Percentiles rank a stretch among this genome's conserved stretches.
These are phyloP conservation scores for Urocyon cinereoargenteus DNA, from an alignment of 2,797 vertebrate genomes.

Conservation along the genomic window DNA sequence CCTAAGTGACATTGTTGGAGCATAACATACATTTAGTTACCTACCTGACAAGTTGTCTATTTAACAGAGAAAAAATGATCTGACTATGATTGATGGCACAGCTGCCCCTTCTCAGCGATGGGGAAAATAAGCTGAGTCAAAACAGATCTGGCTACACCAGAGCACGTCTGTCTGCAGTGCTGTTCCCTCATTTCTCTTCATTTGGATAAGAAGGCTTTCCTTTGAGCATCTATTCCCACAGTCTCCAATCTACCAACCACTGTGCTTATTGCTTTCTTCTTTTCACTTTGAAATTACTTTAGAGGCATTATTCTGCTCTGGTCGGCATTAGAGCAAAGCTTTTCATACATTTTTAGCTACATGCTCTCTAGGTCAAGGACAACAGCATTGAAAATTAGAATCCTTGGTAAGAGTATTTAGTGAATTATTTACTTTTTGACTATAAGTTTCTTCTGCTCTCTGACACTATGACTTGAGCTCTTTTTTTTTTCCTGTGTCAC, in stretches of 20 bases:
- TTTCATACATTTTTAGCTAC: slow-evolving; percentile 28
- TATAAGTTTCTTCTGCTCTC: neutral
- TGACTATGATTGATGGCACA: slow-evolving; percentile 84
- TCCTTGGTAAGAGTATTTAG: neutral
- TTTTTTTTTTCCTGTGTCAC: neutral
- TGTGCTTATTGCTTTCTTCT: slow-evolving; percentile 84
- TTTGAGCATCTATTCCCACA: slow-evolving; percentile 81
- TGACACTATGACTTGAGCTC: neutral
- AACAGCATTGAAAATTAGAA: slow-evolving; percentile 68
- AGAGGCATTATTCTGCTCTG: slow-evolving; percentile 65
- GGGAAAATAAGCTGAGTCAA: slow-evolving; percentile 83
- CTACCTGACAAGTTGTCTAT: slow-evolving; percentile 80
- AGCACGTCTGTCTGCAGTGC: slow-evolving; percentile 54
- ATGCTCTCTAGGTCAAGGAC: slow-evolving; percentile 73
- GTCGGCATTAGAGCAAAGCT: slow-evolving; percentile 20
- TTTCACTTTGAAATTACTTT: slow-evolving; percentile 83
- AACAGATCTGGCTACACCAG: slow-evolving; percentile 74
- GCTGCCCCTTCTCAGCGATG: slow-evolving; percentile 80
- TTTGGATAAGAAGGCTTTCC: slow-evolving; percentile 82
- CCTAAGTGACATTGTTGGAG: slow-evolving; percentile 74
- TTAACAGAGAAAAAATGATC: slow-evolving; percentile 80
- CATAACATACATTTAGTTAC: slow-evolving; percentile 72
- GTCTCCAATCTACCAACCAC: slow-evolving; percentile 82
- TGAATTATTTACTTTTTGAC: slow-evolving; percentile 58
- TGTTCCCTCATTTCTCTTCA: slow-evolving; percentile 86